Evolutionary conservation across 92 coral and sea anemone species (phyloP).

Genomic region (Epizoanthus illoricatus): DNA sequence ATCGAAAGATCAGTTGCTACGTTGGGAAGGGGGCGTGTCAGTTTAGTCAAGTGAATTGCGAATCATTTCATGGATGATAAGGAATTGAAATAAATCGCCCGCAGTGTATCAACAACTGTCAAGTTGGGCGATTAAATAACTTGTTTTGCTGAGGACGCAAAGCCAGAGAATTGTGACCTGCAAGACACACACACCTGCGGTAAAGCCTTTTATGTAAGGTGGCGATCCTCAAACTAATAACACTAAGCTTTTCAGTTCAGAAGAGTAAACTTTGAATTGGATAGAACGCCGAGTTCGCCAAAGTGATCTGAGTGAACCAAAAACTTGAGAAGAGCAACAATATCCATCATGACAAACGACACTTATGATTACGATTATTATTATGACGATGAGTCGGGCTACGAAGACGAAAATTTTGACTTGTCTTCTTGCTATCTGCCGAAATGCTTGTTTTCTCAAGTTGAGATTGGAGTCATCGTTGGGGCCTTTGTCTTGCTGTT

Average conservation of each 20-base stretch:
- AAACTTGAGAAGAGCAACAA: too few relatives aligned
- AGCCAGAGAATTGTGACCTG: not conserved
- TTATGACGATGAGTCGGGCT: not conserved
- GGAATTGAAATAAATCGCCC: not conserved
- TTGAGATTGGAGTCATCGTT: slow-evolving; percentile 4
- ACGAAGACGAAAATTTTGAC: too few relatives aligned
- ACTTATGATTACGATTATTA: not conserved
- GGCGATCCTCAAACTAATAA: too few relatives aligned
- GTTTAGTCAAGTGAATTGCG: not conserved
- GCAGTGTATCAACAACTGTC: not conserved
- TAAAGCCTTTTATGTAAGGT: too few relatives aligned
- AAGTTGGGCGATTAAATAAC: not conserved
- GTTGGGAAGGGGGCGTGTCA: not conserved
- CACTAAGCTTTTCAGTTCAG: too few relatives aligned
- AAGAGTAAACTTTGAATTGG: too few relatives aligned
- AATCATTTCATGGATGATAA: slow-evolving; percentile 7
- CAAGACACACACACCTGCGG: slow-evolving; percentile 6
- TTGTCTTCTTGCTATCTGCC: not conserved
- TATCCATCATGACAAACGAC: not conserved
- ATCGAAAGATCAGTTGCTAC: not conserved
- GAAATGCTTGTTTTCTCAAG: slow-evolving; percentile 22
- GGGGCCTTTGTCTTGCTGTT: slow-evolving; percentile 20
- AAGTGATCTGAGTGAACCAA: too few relatives aligned
- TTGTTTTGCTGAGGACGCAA: not conserved
- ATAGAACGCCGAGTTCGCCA: too few relatives aligned